Conservation (phyloP, 2,888 invertebrate species). For the Acleris emargana region DNA sequence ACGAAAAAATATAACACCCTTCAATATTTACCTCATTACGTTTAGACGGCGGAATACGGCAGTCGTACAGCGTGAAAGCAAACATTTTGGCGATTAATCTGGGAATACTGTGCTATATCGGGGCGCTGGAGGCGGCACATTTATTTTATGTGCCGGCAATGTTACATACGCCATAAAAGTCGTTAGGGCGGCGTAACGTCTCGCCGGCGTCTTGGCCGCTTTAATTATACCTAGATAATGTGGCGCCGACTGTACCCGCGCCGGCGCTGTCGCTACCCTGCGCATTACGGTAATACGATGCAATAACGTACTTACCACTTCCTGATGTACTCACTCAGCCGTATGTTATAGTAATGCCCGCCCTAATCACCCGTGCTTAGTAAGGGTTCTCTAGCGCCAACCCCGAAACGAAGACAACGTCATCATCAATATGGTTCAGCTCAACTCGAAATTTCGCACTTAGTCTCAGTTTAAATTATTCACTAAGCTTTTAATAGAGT, state of each 20-base stretch:
- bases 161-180: constrained; percentile 84
- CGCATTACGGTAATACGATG: constrained; percentile 72
- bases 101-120: constrained; percentile 72
- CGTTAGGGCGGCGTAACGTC: constrained; percentile 82
- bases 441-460: not conserved
- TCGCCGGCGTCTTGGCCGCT: constrained; percentile 80
- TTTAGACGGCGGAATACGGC: constrained; percentile 60
- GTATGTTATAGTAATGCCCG: constrained; percentile 53
- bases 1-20: constrained; percentile 52
- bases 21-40: constrained; percentile 65
- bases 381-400: constrained; percentile 27
- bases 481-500: constrained; percentile 24
- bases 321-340: constrained; percentile 58
- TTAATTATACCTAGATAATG: constrained; percentile 81
- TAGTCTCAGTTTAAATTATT: constrained; percentile 23
- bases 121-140: constrained; percentile 78
- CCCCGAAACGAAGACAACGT: constrained; percentile 4
- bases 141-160: constrained; percentile 83
- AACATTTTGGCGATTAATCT: constrained; percentile 82
- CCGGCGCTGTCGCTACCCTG: constrained; percentile 46
- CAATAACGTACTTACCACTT: constrained; percentile 71
- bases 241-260: constrained; percentile 67
- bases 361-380: constrained; percentile 48
- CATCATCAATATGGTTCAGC: constrained; percentile 5
- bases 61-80: constrained; percentile 70